Percentiles rank a stretch among this genome's conserved stretches.
Conservation (phyloP, 2,888 invertebrate genomes). For the Xestobium rufovillosum region DNA sequence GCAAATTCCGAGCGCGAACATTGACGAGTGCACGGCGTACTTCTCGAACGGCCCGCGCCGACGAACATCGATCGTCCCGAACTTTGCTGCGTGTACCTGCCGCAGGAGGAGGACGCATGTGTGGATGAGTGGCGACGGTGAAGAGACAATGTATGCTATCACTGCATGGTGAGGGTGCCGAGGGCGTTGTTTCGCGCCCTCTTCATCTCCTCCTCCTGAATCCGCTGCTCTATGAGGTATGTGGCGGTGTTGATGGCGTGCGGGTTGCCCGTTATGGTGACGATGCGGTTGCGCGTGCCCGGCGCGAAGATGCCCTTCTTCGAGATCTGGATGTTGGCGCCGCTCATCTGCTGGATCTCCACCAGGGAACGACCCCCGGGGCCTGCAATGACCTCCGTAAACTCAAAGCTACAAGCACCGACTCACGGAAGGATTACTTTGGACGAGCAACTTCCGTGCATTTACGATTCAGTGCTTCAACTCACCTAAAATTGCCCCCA, state of each 20-base stretch:
- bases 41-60: no score
- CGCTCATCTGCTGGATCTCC: slow-evolving; percentile 95
- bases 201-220: slow-evolving; percentile 92
- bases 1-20: no score
- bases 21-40: no score
- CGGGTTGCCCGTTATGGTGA: slow-evolving; percentile 87
- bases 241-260: slow-evolving; percentile 87
- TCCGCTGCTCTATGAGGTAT: slow-evolving; percentile 93
- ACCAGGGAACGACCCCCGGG: slow-evolving; percentile 93
- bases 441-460: no score
- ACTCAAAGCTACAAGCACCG: no score
- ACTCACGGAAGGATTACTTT: no score
- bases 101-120: slow-evolving; percentile 12
- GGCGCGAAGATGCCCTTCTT: slow-evolving; percentile 97
- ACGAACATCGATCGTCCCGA: no score
- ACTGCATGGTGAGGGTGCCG: slow-evolving; percentile 63
- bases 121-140: slow-evolving; percentile 5
- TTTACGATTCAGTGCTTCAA: no score
- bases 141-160: slow-evolving; percentile 40
- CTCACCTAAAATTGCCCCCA: slow-evolving; percentile 91
- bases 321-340: slow-evolving; percentile 96
- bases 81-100: slow-evolving; percentile 30
- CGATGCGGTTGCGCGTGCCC: slow-evolving; percentile 94
- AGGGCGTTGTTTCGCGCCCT: slow-evolving; percentile 83
- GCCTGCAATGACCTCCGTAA: no score